Evolutionary conservation across 35 echinoderm and acorn worm species (phyloP).

Genomic region (Hemicentrotus pulcherrimus): DNA sequence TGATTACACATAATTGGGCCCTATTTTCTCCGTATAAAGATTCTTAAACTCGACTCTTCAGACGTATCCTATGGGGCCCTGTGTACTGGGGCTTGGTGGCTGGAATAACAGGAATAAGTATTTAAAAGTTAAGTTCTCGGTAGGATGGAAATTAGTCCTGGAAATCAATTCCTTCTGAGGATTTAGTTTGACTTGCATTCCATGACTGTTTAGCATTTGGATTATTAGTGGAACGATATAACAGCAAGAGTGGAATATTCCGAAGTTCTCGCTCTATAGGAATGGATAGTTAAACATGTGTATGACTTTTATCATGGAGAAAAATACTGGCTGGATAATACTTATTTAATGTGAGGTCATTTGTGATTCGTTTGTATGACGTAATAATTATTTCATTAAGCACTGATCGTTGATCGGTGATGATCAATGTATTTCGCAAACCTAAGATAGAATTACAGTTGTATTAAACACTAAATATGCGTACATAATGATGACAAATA

Average conservation of each 20-base stretch:
- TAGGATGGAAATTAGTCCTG: neutral
- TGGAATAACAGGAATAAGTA: neutral
- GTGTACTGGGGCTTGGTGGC: neutral
- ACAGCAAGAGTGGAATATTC: no score
- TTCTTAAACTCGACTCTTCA: neutral
- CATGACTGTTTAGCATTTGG: neutral
- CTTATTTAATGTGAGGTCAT: neutral
- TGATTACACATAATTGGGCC: conserved; percentile 40
- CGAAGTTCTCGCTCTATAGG: no score
- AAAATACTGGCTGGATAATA: neutral
- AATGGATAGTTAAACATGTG: no score
- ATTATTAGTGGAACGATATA: neutral
- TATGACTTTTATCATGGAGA: neutral
- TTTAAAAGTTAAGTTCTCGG: neutral
- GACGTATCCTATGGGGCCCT: neutral
- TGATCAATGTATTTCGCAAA: no score
- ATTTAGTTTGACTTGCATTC: neutral
- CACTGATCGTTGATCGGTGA: no score
- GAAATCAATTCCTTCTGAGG: neutral
- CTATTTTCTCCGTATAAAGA: conserved; percentile 6
- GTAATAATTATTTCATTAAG: neutral
- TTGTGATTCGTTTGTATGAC: neutral
- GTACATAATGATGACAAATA: no score
- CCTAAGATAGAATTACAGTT: no score
- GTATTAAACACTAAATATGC: no score